These are phyloP conservation scores for Hirudinaria manillensis DNA, from an alignment of 2,888 invertebrate species.

Conservation along the genomic window DNA sequence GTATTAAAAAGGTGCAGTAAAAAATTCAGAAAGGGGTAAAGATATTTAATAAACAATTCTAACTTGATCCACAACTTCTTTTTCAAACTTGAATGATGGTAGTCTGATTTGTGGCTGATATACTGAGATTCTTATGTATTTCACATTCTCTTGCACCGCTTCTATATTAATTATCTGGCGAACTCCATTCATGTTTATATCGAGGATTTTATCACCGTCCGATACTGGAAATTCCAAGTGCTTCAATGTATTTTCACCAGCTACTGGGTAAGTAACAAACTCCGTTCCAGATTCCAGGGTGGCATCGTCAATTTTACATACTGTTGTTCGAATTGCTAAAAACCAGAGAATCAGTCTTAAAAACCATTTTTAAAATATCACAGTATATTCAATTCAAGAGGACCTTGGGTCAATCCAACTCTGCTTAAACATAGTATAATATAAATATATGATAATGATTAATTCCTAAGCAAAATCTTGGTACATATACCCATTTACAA, in stretches of 20 bases:
- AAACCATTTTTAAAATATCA: too few relatives aligned
- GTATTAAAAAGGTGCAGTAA: background rate
- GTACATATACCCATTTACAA: too few relatives aligned
- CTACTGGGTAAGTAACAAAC: background rate
- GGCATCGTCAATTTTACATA: background rate
- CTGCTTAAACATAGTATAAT: too few relatives aligned
- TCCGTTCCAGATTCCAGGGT: background rate
- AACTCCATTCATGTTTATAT: background rate
- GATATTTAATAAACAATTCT: background rate
- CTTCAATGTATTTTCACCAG: background rate
- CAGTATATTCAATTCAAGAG: too few relatives aligned
- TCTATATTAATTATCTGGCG: background rate
- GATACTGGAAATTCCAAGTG: background rate
- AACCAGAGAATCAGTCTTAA: too few relatives aligned
- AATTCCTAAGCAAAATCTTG: too few relatives aligned
- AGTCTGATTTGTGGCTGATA: background rate
- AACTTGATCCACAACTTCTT: background rate
- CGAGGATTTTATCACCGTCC: background rate
- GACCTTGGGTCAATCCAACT: too few relatives aligned
- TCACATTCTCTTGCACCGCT: background rate
- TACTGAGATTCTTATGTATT: background rate
- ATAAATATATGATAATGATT: too few relatives aligned
- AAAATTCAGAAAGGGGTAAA: background rate
- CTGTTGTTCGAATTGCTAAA: background rate
- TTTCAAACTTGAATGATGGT: background rate